Evolutionary conservation across 2,888 invertebrate genomes (phyloP).

Genomic region (Epistrophella euchroma): DNA sequence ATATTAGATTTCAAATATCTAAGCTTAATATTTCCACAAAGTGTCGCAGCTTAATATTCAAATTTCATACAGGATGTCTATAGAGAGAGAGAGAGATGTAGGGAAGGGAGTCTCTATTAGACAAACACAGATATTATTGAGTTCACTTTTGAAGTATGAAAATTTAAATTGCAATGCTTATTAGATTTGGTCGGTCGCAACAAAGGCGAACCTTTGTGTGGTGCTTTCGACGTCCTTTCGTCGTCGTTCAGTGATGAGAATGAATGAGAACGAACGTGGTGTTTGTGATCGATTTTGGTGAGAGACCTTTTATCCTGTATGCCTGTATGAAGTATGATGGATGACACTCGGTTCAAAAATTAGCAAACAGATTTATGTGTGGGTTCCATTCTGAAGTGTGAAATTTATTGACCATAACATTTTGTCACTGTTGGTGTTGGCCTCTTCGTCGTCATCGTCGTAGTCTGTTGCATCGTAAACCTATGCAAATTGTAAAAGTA

Average conservation of each 20-base stretch:
- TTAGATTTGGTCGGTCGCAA: conserved; percentile 34
- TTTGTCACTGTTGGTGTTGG: not conserved
- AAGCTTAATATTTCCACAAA: conserved; percentile 26
- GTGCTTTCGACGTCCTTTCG: not conserved
- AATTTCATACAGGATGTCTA: too few species aligned
- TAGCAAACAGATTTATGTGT: not conserved
- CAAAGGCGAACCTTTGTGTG: conserved; percentile 23
- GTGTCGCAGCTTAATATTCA: conserved; percentile 12
- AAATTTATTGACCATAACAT: conserved; percentile 30
- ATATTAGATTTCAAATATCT: conserved; percentile 39
- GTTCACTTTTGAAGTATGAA: conserved; percentile 31
- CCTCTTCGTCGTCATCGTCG: not conserved
- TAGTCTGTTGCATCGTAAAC: conserved; percentile 30
- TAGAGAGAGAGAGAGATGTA: too few species aligned
- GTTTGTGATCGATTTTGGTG: conserved; percentile 29
- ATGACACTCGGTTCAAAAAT: conserved; percentile 18
- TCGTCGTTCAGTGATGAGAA: not conserved
- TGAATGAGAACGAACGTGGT: not conserved
- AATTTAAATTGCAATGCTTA: conserved; percentile 43
- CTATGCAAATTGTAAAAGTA: conserved; percentile 41
- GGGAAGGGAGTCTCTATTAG: not conserved
- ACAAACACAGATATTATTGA: conserved; percentile 18
- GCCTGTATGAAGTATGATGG: not conserved
- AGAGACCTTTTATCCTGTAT: conserved; percentile 17
- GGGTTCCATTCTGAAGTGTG: conserved; percentile 10